phyloP scores from a whole-genome alignment of 2,797 vertebrate genomes.

The Phalloptychus januarius region DNA sequence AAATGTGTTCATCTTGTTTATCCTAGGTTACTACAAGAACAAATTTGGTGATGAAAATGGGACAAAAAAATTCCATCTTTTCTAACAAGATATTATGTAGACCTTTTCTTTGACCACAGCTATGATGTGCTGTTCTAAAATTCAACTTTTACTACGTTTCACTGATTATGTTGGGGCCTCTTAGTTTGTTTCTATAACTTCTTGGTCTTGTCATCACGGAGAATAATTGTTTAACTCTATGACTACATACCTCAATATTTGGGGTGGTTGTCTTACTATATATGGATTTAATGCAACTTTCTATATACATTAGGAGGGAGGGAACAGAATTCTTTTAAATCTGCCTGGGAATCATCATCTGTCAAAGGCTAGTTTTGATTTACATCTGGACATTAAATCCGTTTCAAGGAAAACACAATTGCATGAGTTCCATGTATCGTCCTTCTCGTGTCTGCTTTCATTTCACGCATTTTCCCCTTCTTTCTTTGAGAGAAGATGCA shows the following conservation, averaged over 20 bases:
- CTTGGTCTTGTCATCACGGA: neutral
- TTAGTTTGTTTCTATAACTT: neutral
- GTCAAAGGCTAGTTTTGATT: conserved; percentile 9
- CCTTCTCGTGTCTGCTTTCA: neutral
- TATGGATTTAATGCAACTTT: conserved; percentile 6
- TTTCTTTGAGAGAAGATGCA: neutral
- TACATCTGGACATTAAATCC: conserved; percentile 2
- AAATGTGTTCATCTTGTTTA: neutral
- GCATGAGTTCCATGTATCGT: neutral
- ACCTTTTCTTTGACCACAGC: neutral
- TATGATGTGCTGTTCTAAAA: neutral
- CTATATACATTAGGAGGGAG: conserved; percentile 8
- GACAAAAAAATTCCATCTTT: neutral
- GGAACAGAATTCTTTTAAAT: conserved; percentile 1
- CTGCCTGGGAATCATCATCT: conserved; percentile 6
- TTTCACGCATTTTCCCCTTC: neutral
- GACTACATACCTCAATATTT: conserved; percentile 1
- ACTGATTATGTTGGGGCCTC: neutral
- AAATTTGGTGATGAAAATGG: neutral
- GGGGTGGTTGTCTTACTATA: conserved; percentile 8
- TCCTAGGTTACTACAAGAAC: neutral
- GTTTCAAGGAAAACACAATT: conserved; percentile 7
- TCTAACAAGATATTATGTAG: neutral
- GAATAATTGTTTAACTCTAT: neutral
- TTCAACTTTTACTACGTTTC: neutral